Evolutionary conservation across 2,888 invertebrate species (phyloP), one percentile per base, ranked within the genome.

Genomic region (Callyntrura guangdongensis): DNA sequence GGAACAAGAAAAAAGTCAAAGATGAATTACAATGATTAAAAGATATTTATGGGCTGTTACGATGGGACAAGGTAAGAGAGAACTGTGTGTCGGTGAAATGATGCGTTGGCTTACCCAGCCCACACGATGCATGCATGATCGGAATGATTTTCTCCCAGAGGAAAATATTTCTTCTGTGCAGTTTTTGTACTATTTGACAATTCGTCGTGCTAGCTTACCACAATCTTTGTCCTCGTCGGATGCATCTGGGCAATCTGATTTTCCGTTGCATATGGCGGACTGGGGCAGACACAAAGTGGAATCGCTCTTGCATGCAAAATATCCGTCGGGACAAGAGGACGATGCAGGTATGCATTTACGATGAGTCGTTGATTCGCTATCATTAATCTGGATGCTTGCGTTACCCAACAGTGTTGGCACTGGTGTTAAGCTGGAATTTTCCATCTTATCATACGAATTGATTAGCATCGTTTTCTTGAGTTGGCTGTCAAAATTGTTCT

Each of bases 211-310:
- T 4, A 36, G 36, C 47, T 77, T 79, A 79, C 79, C 79, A 79
- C 79, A 79, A 25, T 79, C 79, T 67, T 91, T 81, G 4, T 45
- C 56, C 56, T 93, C 93, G 89, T 94, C 93, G 0, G 91, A 91
- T 12, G 56, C 87, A 47, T 93, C 91, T 0, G 93, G 93, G 85
- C 93, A 94, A 11, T 94, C 92, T 0, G 77, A 6, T 36, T 90
- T 93, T 12, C 91, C 91, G 74, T 94, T 92, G 85, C 93, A 94
- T 64, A 93, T 92, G 3, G 90, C 82, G 0, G 92, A 85, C 74
- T 94, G 94, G 11, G 93, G 93, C 1, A 94, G 82, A 77, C 94
- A 94, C 20, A 91, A 89, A 2, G 92, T n/a, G 11, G 92, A 67
- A 83, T 94, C 89, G 83, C 27, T 90, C 47, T 45, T 72, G 77